Conservation (phyloP, 2,797 vertebrate species). For the Tiaroga cobitis region DNA sequence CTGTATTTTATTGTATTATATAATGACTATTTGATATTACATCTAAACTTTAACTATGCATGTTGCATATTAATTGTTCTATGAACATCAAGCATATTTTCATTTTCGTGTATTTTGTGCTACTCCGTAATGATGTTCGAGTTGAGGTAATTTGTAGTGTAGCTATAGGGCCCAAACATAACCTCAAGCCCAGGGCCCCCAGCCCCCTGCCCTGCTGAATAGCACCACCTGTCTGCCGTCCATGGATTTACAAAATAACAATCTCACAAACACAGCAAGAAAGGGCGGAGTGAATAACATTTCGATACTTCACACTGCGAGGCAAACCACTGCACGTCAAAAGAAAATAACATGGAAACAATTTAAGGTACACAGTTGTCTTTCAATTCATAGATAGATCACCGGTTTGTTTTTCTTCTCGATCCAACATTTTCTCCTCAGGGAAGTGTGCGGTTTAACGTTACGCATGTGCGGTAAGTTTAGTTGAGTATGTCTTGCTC, state of each 20-base stretch:
- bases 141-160: too few species aligned
- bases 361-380: neutral
- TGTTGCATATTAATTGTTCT: too few species aligned
- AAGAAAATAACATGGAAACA: conserved; percentile 3
- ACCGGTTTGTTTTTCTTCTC: neutral
- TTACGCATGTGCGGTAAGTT: neutral
- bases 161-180: too few species aligned
- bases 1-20: too few species aligned
- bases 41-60: too few species aligned
- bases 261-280: neutral
- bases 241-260: conserved; percentile 4
- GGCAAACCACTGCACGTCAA: neutral
- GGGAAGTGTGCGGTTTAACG: neutral
- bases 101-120: too few species aligned
- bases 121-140: too few species aligned
- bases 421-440: neutral
- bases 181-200: too few species aligned
- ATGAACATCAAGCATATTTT: too few species aligned
- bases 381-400: neutral
- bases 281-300: conserved; percentile 29
- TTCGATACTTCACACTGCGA: neutral
- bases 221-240: conserved; percentile 11
- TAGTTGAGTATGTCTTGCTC: too few species aligned
- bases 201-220: neutral
- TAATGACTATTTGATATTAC: too few species aligned